Evolutionary conservation across 1,140 invertebrate genomes (phyloP), one percentile per base, ranked within the genome.

Genomic region (Battus philenor): DNA sequence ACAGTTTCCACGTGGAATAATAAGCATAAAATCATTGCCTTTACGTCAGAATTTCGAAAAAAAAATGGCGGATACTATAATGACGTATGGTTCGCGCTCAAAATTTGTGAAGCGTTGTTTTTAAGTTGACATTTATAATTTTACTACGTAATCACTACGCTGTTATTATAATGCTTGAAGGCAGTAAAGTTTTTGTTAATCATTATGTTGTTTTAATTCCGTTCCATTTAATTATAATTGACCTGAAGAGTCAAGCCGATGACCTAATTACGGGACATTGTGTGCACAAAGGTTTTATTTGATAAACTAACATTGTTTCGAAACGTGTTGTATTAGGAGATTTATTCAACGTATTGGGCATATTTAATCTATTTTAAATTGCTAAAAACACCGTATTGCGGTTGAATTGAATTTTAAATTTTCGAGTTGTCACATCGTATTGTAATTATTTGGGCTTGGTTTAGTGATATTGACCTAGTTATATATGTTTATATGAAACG

Each of bases 171-270:
- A 62, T 57, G 60, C 50, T 61, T 69, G 57, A 50, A 64, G 29
- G 44, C 56, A 63, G 54, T 61, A 63, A 68, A 68, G 50, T 54
- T 69, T 68, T 71, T 63, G 65, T 71, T 66, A 66, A 58, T 66
- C 45, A 59, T 41, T 41, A 41, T 41, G 24, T 29, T 9, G 38
- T 41, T 41, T 41, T 17, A 41, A 17, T 41, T 29, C n/a, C 10
- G 10, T 38, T 11, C 46, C 30, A 54, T 61, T 68, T 64, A 53
- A 59, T 61, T 61, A 10, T 39, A 24, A 24, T 41, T 41, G 38
- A 41, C 38, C 36, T 15, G 11, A 9, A n/a, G 18, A 33, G 45
- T 48, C 34, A 46, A 49, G 47, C 38, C 22, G 31, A 31, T 47
- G 52, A 33, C 29, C 47, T 16, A 47, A 34, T 46, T 49, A 27